phyloP scores from a whole-genome alignment of 2,888 invertebrate genomes.

The Hydroisotoma schaefferi region DNA sequence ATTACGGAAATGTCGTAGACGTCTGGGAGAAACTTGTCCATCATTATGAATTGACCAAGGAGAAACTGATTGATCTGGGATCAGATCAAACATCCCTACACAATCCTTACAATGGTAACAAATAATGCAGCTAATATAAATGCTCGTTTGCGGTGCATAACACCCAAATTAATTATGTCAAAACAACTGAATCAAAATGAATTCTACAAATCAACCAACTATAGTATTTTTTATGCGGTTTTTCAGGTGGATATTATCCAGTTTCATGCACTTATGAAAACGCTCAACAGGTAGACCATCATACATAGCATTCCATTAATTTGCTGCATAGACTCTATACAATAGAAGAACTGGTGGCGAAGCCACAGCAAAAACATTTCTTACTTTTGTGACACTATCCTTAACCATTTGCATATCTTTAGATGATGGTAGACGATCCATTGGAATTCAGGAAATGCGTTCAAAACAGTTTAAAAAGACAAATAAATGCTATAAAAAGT shows the following conservation, averaged over 20 bases:
- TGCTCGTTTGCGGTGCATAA: background rate
- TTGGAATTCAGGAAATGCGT: slow-evolving; percentile 56
- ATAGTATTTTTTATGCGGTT: no score
- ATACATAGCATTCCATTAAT: no score
- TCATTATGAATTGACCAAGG: slow-evolving; percentile 56
- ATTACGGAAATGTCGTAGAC: slow-evolving; percentile 57
- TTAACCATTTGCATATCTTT: background rate
- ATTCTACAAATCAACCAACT: no score
- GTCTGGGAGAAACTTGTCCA: slow-evolving; percentile 57
- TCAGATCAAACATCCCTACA: slow-evolving; percentile 64
- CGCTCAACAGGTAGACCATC: slow-evolving; percentile 51
- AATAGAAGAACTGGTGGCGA: no score
- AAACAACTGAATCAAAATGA: background rate
- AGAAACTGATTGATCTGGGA: slow-evolving; percentile 59
- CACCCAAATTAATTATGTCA: background rate
- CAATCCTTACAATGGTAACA: slow-evolving; percentile 58
- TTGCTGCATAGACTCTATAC: no score
- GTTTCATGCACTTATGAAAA: slow-evolving; percentile 56
- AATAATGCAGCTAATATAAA: no score
- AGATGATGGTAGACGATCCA: slow-evolving; percentile 56
- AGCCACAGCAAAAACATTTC: no score
- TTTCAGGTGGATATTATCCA: slow-evolving; percentile 59
- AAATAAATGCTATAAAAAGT: slow-evolving; percentile 59
- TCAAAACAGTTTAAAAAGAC: slow-evolving; percentile 58
- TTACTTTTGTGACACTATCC: slow-evolving; percentile 1